Evolutionary conservation across 2,888 invertebrate genomes (phyloP), one percentile per base, ranked within the genome.

Genomic region (Lysandra bellargus): DNA sequence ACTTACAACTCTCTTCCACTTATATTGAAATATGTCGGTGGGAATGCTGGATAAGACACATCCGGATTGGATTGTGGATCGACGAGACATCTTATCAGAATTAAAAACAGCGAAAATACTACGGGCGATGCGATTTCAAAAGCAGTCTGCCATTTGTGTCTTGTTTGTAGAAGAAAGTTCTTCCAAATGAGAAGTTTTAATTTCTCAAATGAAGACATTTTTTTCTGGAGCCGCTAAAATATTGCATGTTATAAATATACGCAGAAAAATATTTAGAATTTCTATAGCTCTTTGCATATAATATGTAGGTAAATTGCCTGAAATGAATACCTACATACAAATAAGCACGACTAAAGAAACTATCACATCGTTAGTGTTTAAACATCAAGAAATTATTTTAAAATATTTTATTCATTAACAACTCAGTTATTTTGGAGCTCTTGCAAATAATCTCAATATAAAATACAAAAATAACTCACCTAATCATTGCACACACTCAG

Each of bases 131-230:
- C 86, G 82, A 98, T 95, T 92, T 98, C 98, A 83, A 97, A 92
- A 6, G 95, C 80, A 5, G 97, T 96, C 89, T 97, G 96, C 85
- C 96, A 89, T 87, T 96, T 96, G 89, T 97, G 97, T 83, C 97
- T 95, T 89, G 95, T 96, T 92, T 98, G 97, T 12, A 98, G 93
- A 14, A 96, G 89, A 93, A 96, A 96, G 88, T 98, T 98, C 89
- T 98, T 98, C 98, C 98, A 98, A 84, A 97, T 92, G 14, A 98
- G 94, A 78, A 98, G 95, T 81, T 95, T 90, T 86, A 98, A 96
- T 88, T 96, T 96, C 81, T 95, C 90, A 90, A 88, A 95, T 49
- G 89, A 86, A 80, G 91, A 88, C 94, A 94, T 94, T 83, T 82
- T 82, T 89, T 69, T 69, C 33, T 37, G 33, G 5, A 37, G 33